phyloP scores from a whole-genome alignment of 1,140 invertebrate species.

The Diabrotica undecimpunctata region DNA sequence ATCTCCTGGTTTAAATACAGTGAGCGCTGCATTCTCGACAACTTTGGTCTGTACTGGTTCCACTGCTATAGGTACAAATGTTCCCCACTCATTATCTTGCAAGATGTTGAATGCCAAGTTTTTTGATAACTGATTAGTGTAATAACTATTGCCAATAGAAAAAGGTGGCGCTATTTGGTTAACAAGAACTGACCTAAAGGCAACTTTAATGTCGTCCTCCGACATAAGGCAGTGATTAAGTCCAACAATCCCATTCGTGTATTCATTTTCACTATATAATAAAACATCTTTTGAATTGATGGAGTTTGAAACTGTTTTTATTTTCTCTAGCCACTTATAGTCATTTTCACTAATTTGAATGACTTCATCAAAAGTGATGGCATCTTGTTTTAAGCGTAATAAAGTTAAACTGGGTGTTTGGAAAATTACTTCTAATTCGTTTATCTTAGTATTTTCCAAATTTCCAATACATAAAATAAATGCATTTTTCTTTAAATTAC shows the following conservation, averaged over 20 bases:
- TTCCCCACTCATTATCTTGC: constrained; percentile 60
- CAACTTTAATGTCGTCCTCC: not conserved
- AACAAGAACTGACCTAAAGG: not conserved
- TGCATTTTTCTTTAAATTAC: not conserved
- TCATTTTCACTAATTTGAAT: not conserved
- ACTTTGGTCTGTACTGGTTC: constrained; percentile 26
- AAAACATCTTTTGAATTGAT: not conserved
- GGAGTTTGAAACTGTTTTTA: not conserved
- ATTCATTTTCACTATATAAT: not conserved
- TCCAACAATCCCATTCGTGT: not conserved
- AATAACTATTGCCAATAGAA: not conserved
- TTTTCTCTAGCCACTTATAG: not conserved
- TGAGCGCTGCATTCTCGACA: constrained; percentile 58
- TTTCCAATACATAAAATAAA: constrained; percentile 7
- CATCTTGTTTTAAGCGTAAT: constrained; percentile 38
- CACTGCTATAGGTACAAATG: constrained; percentile 47
- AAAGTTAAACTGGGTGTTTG: not conserved
- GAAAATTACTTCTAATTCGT: constrained; percentile 3
- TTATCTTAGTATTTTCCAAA: not conserved
- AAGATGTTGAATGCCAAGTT: constrained; percentile 69
- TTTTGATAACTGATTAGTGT: constrained; percentile 34
- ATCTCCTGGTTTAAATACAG: constrained; percentile 76
- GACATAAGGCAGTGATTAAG: not conserved
- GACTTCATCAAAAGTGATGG: not conserved
- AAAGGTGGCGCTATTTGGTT: not conserved